Percentiles rank a stretch among this genome's conserved stretches.
These are phyloP conservation scores for Troides helena DNA, from an alignment of 2,888 invertebrate species.

Conservation along the genomic window DNA sequence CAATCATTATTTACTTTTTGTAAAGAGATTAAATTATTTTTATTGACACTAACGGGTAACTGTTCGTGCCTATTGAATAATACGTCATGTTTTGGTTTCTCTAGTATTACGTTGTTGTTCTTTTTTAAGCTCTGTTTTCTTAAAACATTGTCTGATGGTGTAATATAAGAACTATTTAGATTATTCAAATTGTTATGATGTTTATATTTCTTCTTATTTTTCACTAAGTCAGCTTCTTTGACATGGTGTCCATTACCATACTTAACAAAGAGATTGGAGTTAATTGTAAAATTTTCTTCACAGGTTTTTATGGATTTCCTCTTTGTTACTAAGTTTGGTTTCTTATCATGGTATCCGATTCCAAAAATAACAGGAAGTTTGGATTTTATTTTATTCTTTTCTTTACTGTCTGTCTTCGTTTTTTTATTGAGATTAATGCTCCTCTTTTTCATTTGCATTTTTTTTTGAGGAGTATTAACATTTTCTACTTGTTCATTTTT, in stretches of 20 bases:
- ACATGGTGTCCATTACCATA: conserved; percentile 31
- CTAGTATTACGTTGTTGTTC: neutral
- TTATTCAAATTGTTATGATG: neutral
- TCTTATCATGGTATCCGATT: conserved; percentile 31
- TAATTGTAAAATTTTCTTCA: conserved; percentile 31
- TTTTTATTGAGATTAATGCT: neutral
- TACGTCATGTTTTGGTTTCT: neutral
- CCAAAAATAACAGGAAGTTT: conserved; percentile 33
- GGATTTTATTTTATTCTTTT: conserved; percentile 36
- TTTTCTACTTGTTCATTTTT: neutral
- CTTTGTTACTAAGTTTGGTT: neutral
- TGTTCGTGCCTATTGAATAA: neutral
- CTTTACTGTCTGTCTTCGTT: neutral
- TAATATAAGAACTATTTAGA: neutral
- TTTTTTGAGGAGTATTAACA: neutral
- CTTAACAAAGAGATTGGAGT: conserved; percentile 36
- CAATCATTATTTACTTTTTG: conserved; percentile 33
- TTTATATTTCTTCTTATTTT: neutral
- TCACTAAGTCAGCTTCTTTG: conserved; percentile 15
- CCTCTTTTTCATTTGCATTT: neutral
- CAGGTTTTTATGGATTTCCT: too few relatives aligned
- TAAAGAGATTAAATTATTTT: conserved; percentile 2
- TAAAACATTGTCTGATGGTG: neutral
- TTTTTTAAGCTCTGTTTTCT: neutral
- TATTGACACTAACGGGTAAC: neutral